These are phyloP conservation scores for Menura novaehollandiae DNA, from an alignment of 2,113 vertebrate species.

Conservation along the genomic window DNA sequence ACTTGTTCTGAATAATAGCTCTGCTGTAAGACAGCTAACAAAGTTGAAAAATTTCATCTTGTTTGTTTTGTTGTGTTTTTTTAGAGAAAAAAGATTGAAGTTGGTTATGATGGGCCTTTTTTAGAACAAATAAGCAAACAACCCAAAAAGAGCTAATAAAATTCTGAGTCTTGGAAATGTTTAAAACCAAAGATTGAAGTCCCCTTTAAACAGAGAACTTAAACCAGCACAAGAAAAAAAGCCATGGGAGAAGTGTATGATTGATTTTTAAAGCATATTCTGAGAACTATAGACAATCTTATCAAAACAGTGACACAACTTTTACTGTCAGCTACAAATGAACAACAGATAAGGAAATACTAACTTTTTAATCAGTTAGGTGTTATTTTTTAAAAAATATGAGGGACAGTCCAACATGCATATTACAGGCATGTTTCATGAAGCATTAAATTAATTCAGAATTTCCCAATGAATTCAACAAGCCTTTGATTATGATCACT, in stretches of 20 bases:
- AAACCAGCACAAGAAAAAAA: neutral
- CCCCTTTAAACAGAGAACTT: neutral
- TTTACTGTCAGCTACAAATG: neutral
- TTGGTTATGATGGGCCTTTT: neutral
- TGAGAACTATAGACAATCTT: neutral
- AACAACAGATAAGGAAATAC: neutral
- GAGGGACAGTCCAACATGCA: neutral
- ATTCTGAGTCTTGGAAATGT: neutral
- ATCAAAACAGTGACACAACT: neutral
- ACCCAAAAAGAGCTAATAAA: neutral
- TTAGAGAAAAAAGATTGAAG: neutral
- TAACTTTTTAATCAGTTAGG: neutral
- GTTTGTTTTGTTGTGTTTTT: neutral
- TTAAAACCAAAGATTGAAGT: neutral
- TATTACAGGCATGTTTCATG: neutral
- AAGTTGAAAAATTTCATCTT: neutral
- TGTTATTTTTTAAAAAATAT: neutral
- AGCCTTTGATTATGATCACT: neutral
- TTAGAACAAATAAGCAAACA: neutral
- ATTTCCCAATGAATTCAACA: neutral
- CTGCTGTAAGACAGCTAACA: conserved; percentile 10
- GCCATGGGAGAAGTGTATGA: neutral
- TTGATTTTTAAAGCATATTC: neutral
- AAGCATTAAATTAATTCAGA: neutral
- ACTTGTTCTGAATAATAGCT: conserved; percentile 27